Evolutionary conservation across 2,113 vertebrate species (phyloP), one percentile per base, ranked within the genome.

Genomic region (Antennarius striatus): DNA sequence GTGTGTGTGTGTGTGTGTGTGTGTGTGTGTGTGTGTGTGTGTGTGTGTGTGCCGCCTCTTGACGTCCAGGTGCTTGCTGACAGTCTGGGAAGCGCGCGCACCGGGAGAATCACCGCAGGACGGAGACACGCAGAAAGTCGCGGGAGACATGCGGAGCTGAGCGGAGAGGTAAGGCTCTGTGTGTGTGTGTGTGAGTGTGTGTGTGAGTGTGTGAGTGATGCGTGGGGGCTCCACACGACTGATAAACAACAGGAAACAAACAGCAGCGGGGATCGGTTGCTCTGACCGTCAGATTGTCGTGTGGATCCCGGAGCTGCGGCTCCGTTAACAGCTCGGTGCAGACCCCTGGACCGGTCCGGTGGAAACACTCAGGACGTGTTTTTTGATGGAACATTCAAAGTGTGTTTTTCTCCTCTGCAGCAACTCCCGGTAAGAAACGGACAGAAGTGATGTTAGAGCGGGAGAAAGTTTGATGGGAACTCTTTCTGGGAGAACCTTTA

Each of bases 41-140:
- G 32, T 36, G 32, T 36, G 32, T 36, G 32, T 36, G 15, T 51
- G 66, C 55, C 58, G 67, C 75, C 71, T 68, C 55, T 48, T 71
- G 56, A 43, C 77, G 62, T 71, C 63, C 80, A 86, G 84, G 86
- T 88, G 86, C 79, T 75, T 12, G 29, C 64, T 58, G 74, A 74
- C 63, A 64, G 70, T 54, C 54, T 42, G 4, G 71, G 52, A 57
- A 6, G 57, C 73, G 63, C 66, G 57, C 32, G 76, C 71, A 51
- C 30, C 56, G 4, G 43, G 76, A 70, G 65, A 49, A 17, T 29
- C 71, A 56, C 83, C 83, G 81, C 86, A 63, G 81, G 81, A 81
- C 81, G 81, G 81, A 77, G 32, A 56, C 55, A 70, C 55, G 48
- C 61, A 17, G 58, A 46, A 45, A 65, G 59, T 42, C 4, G 53